These are phyloP conservation scores for Candidula unifasciata DNA, from an alignment of 2,888 invertebrate species.

Conservation along the genomic window DNA sequence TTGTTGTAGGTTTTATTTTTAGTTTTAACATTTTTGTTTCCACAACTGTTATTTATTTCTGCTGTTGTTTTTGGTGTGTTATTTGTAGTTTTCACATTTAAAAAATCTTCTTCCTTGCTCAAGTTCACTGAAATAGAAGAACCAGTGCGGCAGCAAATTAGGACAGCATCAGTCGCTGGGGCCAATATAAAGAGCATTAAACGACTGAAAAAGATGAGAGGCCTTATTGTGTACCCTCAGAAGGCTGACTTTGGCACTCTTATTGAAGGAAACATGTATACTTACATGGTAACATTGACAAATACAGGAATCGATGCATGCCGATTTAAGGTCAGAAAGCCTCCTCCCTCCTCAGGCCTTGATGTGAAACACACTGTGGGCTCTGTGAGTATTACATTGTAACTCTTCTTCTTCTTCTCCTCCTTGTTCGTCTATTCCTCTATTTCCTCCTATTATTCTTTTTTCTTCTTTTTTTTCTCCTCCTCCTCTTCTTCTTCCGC, in stretches of 20 bases:
- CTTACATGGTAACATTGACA: constrained; percentile 69
- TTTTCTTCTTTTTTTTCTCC: too few species aligned
- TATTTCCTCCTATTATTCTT: too few species aligned
- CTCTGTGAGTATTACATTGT: constrained; percentile 67
- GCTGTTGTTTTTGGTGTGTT: too few species aligned
- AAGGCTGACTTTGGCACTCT: constrained; percentile 76
- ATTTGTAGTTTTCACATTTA: too few species aligned
- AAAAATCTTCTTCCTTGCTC: neutral
- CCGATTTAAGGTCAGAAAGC: constrained; percentile 76
- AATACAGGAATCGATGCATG: constrained; percentile 78
- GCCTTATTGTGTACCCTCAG: constrained; percentile 74
- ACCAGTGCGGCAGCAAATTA: constrained; percentile 73
- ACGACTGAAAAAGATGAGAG: constrained; percentile 71
- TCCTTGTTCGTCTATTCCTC: neutral
- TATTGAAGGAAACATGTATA: constrained; percentile 76
- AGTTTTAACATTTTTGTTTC: too few species aligned
- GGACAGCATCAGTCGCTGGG: constrained; percentile 73
- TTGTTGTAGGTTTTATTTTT: too few species aligned
- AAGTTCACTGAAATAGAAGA: constrained; percentile 74
- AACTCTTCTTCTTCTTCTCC: too few species aligned
- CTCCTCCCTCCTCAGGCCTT: constrained; percentile 77
- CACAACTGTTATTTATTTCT: too few species aligned
- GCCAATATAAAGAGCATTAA: constrained; percentile 67
- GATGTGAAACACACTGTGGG: constrained; percentile 75
- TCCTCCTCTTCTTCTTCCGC: too few species aligned